A percentile compares a stretch with the other conserved stretches of the same genome.
These are phyloP conservation scores for Rhinogobio ventralis DNA, from an alignment of 2,797 vertebrate species.

Conservation along the genomic window DNA sequence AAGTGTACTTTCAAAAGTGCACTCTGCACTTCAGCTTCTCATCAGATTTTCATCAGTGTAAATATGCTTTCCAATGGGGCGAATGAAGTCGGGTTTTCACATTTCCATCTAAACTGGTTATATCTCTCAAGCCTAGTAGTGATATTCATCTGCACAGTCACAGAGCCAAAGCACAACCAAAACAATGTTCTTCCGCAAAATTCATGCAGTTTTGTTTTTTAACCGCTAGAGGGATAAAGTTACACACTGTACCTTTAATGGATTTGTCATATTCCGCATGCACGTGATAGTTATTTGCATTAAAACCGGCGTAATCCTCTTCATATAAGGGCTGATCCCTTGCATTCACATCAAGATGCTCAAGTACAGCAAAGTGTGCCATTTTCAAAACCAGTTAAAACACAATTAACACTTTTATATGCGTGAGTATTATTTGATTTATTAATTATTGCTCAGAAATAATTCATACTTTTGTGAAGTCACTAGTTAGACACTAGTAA, in stretches of 20 bases:
- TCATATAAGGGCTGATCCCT: not conserved
- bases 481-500: not conserved
- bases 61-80: too few relatives aligned
- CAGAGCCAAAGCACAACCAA: not conserved
- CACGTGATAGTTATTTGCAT: not conserved
- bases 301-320: not conserved
- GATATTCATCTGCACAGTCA: not conserved
- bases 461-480: not conserved
- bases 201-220: not conserved
- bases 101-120: too few relatives aligned
- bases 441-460: not conserved
- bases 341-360: not conserved
- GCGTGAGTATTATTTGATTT: not conserved
- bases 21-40: too few relatives aligned
- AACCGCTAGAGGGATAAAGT: not conserved
- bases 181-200: not conserved
- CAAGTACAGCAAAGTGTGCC: not conserved
- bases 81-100: too few relatives aligned
- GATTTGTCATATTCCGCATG: too few relatives aligned
- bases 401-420: not conserved
- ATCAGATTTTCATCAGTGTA: too few relatives aligned
- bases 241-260: not conserved
- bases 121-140: not conserved
- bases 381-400: not conserved
- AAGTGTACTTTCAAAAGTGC: too few relatives aligned